Evolutionary conservation across 2,113 vertebrate species (phyloP).

Genomic region (Limnothrissa miodon): DNA sequence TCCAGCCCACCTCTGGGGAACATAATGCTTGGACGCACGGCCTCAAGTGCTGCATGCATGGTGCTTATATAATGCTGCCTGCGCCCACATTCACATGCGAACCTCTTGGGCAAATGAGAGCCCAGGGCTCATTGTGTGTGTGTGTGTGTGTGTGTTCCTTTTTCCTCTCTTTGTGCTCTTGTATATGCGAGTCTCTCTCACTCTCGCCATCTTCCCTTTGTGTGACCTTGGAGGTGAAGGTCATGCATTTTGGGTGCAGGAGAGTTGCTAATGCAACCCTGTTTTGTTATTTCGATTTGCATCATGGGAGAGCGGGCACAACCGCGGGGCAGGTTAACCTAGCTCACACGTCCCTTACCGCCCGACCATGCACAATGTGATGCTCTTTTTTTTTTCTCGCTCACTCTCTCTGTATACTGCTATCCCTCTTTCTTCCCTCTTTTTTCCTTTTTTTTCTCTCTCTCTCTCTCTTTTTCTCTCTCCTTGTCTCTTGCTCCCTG

Average conservation of each 20-base stretch:
- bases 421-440: not conserved
- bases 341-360: not conserved
- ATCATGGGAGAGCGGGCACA: not conserved
- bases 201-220: not conserved
- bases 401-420: not conserved
- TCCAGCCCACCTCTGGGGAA: not conserved
- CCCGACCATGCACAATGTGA: not conserved
- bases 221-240: slow-evolving; percentile 16
- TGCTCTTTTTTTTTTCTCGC: not conserved
- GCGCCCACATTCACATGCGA: not conserved
- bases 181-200: not conserved
- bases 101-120: not conserved
- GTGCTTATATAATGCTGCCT: not conserved
- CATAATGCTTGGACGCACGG: not conserved
- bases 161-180: not conserved
- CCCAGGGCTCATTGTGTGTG: not conserved
- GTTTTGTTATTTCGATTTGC: slow-evolving; percentile 27
- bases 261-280: slow-evolving; percentile 18
- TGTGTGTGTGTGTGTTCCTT: not conserved
- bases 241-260: not conserved
- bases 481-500: not conserved
- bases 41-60: not conserved
- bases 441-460: not conserved
- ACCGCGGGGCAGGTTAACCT: not conserved
- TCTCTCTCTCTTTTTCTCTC: not conserved